These are phyloP conservation scores for Lytechinus pictus DNA, from an alignment of 35 echinoderm and acorn worm species.

Conservation along the genomic window DNA sequence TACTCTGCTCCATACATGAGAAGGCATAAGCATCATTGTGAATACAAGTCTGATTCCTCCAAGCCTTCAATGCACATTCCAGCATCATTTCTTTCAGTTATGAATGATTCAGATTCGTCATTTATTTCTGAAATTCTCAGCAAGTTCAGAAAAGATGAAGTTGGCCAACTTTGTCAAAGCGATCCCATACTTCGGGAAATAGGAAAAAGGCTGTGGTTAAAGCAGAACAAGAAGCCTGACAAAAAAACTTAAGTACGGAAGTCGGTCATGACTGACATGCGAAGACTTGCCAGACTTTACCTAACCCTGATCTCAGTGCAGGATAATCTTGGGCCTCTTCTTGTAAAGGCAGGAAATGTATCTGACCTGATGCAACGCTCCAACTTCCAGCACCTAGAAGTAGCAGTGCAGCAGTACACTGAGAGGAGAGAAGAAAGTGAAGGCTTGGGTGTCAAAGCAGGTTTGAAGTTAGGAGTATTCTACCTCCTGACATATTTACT, in stretches of 20 bases:
- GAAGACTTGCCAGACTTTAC: constrained; percentile 44
- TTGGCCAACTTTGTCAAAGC: background rate
- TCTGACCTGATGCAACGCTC: constrained; percentile 57
- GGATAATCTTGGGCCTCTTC: background rate
- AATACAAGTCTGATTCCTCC: background rate
- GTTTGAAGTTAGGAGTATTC: constrained; percentile 64
- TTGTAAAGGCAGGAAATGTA: constrained; percentile 23
- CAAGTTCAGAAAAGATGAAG: background rate
- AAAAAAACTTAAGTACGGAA: constrained; percentile 52
- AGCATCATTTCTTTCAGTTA: background rate
- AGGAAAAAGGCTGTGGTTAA: background rate
- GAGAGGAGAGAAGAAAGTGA: background rate
- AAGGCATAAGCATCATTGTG: background rate
- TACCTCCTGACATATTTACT: constrained; percentile 61
- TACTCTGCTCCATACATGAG: background rate
- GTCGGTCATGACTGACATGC: constrained; percentile 56
- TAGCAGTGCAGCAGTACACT: constrained; percentile 53
- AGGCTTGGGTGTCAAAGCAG: constrained; percentile 38
- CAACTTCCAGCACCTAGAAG: constrained; percentile 48
- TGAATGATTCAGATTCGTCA: background rate
- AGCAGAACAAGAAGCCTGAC: constrained; percentile 27
- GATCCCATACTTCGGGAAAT: background rate
- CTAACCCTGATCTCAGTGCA: background rate
- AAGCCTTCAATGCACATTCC: background rate
- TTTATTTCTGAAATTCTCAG: background rate